Conservation (phyloP, 1,140 invertebrate species). For the Drosophila suzukii region DNA sequence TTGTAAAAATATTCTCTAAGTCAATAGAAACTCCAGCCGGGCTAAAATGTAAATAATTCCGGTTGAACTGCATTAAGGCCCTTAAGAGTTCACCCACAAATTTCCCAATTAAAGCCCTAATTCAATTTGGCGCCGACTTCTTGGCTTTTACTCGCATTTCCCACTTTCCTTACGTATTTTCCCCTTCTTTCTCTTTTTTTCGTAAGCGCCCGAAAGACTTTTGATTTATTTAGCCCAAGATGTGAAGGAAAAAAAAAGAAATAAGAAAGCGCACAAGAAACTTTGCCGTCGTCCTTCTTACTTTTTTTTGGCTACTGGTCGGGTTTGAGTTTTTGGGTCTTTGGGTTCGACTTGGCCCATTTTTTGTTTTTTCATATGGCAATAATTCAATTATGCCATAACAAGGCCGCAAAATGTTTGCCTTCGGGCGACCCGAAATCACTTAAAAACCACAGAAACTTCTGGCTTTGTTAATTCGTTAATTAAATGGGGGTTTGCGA, state of each 20-base stretch:
- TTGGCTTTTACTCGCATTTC: conserved; percentile 27
- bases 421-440: conserved; percentile 56
- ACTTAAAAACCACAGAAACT: conserved; percentile 79
- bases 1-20: neutral
- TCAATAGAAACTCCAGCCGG: neutral
- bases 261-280: conserved; percentile 49
- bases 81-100: conserved; percentile 20
- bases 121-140: conserved; percentile 71
- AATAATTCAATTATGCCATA: conserved; percentile 82
- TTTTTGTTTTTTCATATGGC: conserved; percentile 75
- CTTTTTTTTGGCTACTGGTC: conserved; percentile 1
- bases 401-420: conserved; percentile 79
- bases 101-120: conserved; percentile 73
- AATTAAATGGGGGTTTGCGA: conserved; percentile 66
- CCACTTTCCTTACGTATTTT: conserved; percentile 6
- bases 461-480: conserved; percentile 82
- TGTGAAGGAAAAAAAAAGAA: conserved; percentile 42
- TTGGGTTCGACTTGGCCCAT: conserved; percentile 37
- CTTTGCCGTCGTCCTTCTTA: conserved; percentile 53
- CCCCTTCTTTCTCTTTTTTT: conserved; percentile 1
- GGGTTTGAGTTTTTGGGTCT: conserved; percentile 24
- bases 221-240: conserved; percentile 73
- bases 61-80: neutral
- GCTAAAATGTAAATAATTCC: neutral
- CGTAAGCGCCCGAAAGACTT: conserved; percentile 44